Percentiles rank a stretch among this genome's conserved stretches.
Evolutionary conservation across 2,797 vertebrate genomes (phyloP).

Genomic region (Eulemur coronatus): DNA sequence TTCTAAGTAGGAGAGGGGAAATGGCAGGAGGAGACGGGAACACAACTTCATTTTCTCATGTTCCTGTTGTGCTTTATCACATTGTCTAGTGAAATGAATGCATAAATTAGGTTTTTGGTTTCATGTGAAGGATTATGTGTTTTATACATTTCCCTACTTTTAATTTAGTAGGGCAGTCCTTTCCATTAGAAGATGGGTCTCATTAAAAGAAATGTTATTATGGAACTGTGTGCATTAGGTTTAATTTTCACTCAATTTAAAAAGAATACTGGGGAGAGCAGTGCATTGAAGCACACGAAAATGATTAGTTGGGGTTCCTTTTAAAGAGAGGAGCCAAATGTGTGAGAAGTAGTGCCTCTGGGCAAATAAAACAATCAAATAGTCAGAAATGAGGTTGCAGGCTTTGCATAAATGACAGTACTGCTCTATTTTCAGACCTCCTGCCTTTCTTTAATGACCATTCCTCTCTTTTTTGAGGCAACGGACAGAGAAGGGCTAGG

Average conservation of each 20-base stretch:
- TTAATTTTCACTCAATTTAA: constrained; percentile 80
- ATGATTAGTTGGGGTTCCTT: constrained; percentile 68
- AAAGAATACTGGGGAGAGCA: constrained; percentile 75
- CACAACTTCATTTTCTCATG: neutral
- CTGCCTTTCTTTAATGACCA: constrained; percentile 59
- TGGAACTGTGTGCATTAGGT: constrained; percentile 63
- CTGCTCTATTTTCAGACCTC: constrained; percentile 64
- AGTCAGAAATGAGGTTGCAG: constrained; percentile 55
- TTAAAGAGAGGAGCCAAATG: constrained; percentile 66
- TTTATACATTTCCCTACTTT: constrained; percentile 69
- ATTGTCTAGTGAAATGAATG: constrained; percentile 68
- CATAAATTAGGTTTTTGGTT: constrained; percentile 68
- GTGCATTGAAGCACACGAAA: constrained; percentile 73
- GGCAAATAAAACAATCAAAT: constrained; percentile 76
- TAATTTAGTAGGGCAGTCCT: constrained; percentile 71
- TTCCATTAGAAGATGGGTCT: constrained; percentile 76
- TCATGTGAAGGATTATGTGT: constrained; percentile 40
- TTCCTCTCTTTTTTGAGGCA: constrained; percentile 48
- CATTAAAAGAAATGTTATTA: constrained; percentile 75
- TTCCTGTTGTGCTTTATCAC: constrained; percentile 58
- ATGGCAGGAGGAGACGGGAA: neutral
- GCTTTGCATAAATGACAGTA: constrained; percentile 63
- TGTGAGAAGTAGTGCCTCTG: constrained; percentile 50
- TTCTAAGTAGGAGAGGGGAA: neutral
- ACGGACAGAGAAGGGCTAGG: neutral